A percentile compares a stretch with the other conserved stretches of the same genome.
These are phyloP conservation scores for Nasua narica DNA, from an alignment of 2,797 vertebrate species.

Conservation along the genomic window DNA sequence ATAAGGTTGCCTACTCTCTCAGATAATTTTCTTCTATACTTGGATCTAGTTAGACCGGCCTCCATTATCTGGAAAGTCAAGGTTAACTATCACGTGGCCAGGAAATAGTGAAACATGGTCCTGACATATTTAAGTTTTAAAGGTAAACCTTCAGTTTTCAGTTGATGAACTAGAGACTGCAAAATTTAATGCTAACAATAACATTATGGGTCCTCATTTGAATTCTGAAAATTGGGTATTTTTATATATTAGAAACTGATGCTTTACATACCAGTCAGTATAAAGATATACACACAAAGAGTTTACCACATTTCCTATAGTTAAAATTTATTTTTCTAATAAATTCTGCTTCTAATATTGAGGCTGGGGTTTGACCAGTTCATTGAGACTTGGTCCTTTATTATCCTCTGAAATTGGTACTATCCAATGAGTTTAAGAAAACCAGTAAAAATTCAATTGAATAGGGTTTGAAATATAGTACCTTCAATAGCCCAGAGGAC, in stretches of 20 bases:
- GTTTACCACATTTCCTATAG: neutral
- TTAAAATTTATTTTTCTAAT: slow-evolving; percentile 61
- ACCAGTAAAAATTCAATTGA: slow-evolving; percentile 51
- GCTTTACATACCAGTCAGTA: neutral
- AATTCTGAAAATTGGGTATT: neutral
- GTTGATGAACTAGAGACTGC: neutral
- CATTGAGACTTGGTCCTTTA: slow-evolving; percentile 53
- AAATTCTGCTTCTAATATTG: slow-evolving; percentile 57
- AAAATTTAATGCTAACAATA: neutral
- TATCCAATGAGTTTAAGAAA: slow-evolving; percentile 63
- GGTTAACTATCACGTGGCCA: neutral
- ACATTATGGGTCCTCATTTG: neutral
- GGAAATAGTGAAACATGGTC: neutral
- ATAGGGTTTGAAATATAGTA: slow-evolving; percentile 62
- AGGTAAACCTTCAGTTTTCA: neutral
- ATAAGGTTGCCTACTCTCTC: neutral
- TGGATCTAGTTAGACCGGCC: neutral
- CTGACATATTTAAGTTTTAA: slow-evolving; percentile 6
- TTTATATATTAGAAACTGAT: neutral
- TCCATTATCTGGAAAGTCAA: neutral
- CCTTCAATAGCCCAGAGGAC: slow-evolving; percentile 55
- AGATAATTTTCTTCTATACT: neutral
- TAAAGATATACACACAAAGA: neutral
- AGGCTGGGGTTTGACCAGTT: slow-evolving; percentile 44
- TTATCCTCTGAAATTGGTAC: slow-evolving; percentile 58